Percentiles rank a stretch among this genome's conserved stretches.
These are phyloP conservation scores for Dolichotis patagonum DNA, from an alignment of 2,113 vertebrate genomes.

Conservation along the genomic window DNA sequence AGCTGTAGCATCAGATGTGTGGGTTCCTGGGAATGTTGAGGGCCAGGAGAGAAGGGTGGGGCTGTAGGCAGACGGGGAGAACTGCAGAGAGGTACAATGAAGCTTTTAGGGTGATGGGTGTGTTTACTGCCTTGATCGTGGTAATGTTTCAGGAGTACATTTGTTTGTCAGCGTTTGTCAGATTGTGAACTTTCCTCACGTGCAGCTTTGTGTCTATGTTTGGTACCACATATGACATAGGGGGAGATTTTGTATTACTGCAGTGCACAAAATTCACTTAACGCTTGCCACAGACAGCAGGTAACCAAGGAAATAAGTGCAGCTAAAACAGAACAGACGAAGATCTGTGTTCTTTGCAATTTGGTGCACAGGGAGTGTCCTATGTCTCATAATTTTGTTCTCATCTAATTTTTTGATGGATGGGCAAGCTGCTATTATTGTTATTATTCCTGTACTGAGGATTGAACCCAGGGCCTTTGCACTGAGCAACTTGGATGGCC, in stretches of 20 bases:
- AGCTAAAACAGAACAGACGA: neutral
- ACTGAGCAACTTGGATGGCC: neutral
- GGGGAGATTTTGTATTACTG: neutral
- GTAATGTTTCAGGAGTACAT: neutral
- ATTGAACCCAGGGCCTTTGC: neutral
- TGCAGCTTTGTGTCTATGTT: neutral
- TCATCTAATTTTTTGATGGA: neutral
- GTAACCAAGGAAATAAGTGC: neutral
- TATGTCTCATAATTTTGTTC: neutral
- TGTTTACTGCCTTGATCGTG: neutral
- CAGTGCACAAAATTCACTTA: neutral
- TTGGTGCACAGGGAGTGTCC: neutral
- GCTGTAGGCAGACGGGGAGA: too few species aligned
- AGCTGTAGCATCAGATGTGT: neutral
- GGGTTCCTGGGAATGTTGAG: neutral
- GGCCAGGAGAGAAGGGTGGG: neutral
- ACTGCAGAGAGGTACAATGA: neutral
- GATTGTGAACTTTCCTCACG: neutral
- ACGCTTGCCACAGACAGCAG: neutral
- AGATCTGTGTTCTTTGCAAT: neutral
- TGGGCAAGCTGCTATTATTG: neutral
- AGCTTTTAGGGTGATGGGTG: neutral
- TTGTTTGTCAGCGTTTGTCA: neutral
- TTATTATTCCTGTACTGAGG: neutral
- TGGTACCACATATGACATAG: neutral